A percentile compares a stretch with the other conserved stretches of the same genome.
Conservation (phyloP, 2,113 vertebrate species). For the Cairina moschata region DNA sequence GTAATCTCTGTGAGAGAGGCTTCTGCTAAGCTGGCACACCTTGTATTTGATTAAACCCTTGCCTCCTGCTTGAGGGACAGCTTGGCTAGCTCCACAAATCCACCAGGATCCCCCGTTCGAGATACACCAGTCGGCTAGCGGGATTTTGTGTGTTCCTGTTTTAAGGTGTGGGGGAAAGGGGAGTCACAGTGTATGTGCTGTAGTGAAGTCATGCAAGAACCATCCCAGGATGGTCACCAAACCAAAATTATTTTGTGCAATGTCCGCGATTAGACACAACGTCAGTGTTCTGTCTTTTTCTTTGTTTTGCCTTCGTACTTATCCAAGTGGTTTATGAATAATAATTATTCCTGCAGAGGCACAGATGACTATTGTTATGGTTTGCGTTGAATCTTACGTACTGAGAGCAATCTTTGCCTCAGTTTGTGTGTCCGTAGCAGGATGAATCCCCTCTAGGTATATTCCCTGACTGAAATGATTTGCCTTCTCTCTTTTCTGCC, state of each 20-base stretch:
- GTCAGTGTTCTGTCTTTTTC: neutral
- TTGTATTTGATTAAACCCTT: slow-evolving; percentile 28
- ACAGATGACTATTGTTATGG: neutral
- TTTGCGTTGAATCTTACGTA: neutral
- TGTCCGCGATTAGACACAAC: neutral
- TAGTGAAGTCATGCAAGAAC: neutral
- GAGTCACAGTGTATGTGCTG: rapidly evolving
- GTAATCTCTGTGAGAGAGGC: slow-evolving; percentile 4
- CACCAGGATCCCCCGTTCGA: neutral
- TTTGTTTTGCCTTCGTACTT: neutral
- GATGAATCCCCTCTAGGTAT: neutral
- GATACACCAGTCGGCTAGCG: neutral
- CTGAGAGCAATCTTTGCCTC: neutral
- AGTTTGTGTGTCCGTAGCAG: neutral
- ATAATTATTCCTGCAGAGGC: neutral
- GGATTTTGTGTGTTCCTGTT: neutral
- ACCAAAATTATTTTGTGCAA: neutral
- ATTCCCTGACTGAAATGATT: neutral
- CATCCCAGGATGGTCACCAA: neutral
- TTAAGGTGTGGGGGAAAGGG: neutral
- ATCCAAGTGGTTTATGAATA: neutral
- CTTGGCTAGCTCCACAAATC: neutral
- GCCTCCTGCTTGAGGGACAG: slow-evolving; percentile 13
- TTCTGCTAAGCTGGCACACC: slow-evolving; percentile 18
- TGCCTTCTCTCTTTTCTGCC: neutral